phyloP scores from a whole-genome alignment of 2,797 vertebrate species.

The Siniperca obscura region DNA sequence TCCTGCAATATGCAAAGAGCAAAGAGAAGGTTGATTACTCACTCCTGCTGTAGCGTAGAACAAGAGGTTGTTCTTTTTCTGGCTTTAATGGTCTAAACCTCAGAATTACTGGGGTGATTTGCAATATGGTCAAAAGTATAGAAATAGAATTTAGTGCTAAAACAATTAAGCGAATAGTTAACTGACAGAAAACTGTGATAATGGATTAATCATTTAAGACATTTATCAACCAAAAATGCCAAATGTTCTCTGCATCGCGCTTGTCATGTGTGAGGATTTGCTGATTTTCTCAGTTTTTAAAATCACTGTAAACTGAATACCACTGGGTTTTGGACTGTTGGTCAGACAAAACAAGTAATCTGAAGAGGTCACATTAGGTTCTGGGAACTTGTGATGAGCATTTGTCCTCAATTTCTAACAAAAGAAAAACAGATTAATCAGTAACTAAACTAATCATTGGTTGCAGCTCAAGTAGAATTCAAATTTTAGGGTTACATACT shows the following conservation, averaged over 20 bases:
- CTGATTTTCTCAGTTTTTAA: neutral
- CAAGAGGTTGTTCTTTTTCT: constrained; percentile 14
- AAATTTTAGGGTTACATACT: neutral
- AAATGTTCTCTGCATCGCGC: neutral
- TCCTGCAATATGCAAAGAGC: constrained; percentile 36
- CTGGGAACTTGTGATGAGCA: neutral
- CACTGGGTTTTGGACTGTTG: neutral
- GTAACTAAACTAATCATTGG: neutral
- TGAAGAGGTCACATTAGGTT: neutral
- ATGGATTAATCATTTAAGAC: neutral
- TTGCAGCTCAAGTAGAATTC: neutral
- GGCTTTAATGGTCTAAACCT: constrained; percentile 14
- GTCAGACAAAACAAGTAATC: neutral
- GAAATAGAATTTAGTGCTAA: neutral
- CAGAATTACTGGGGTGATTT: constrained; percentile 3
- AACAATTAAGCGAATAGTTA: neutral
- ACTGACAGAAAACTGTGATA: neutral
- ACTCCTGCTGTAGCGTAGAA: constrained; percentile 13
- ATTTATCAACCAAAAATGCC: neutral
- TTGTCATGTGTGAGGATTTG: neutral
- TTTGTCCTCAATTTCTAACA: neutral
- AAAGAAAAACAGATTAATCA: neutral
- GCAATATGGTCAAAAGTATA: neutral
- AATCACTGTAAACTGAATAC: neutral
- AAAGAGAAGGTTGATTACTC: constrained; percentile 44